Evolutionary conservation across 2,888 invertebrate genomes (phyloP).

Genomic region (Sarcophaga variegata): DNA sequence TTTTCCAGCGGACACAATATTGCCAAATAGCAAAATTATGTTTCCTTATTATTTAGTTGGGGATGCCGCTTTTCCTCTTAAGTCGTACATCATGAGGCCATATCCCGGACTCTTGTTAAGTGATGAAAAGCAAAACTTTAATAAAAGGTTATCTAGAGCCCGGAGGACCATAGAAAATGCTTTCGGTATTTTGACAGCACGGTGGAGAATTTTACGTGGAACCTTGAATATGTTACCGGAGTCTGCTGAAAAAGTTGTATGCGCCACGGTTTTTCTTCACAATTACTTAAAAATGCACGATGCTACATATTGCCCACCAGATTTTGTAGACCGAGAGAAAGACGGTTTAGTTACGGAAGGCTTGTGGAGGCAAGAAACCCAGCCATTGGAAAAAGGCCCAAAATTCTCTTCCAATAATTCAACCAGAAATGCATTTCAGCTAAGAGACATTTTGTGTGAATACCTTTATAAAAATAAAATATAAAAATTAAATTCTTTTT

Average conservation of each 20-base stretch:
- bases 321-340: no score
- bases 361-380: no score
- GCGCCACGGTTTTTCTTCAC: no score
- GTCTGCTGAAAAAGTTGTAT: no score
- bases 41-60: constrained; percentile 19
- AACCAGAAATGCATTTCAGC: constrained; percentile 8
- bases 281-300: no score
- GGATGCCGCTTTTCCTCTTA: constrained; percentile 11
- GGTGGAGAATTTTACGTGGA: no score
- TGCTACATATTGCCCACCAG: no score
- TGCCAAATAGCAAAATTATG: constrained; percentile 1
- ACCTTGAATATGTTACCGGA: neutral
- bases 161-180: no score
- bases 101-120: constrained; percentile 12
- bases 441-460: constrained; percentile 16
- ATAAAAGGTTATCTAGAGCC: neutral
- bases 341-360: no score
- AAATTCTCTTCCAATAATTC: constrained; percentile 10
- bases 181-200: no score
- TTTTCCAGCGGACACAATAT: neutral
- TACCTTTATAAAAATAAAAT: neutral
- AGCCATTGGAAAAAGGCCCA: constrained; percentile 4
- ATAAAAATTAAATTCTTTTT: no score
- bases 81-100: constrained; percentile 1
- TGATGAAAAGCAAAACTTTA: constrained; percentile 11